Conservation (phyloP, 2,797 vertebrate genomes). For the Phalanger gymnotis region DNA sequence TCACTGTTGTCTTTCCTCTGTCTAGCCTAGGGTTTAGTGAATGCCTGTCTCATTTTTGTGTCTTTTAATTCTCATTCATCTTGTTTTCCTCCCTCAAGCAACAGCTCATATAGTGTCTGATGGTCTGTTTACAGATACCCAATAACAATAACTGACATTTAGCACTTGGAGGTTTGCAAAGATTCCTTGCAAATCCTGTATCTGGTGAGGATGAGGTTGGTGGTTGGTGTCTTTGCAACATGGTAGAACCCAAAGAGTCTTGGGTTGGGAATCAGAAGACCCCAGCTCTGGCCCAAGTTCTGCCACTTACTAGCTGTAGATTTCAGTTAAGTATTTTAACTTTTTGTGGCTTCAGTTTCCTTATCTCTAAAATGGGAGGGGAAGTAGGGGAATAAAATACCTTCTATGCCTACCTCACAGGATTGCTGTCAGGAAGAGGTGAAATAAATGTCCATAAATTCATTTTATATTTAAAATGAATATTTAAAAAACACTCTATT, state of each 20-base stretch:
- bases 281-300: neutral
- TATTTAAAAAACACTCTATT: neutral
- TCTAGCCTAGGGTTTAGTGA: neutral
- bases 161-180: neutral
- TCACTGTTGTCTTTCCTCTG: neutral
- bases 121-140: neutral
- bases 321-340: neutral
- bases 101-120: neutral
- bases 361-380: constrained; percentile 21
- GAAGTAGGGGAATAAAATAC: neutral
- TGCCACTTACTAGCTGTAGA: constrained; percentile 8
- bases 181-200: neutral
- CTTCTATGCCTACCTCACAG: neutral
- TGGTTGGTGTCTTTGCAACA: neutral
- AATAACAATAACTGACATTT: neutral
- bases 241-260: neutral
- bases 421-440: neutral
- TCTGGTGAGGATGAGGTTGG: neutral
- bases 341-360: constrained; percentile 35
- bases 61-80: constrained; percentile 25
- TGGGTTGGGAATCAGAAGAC: neutral
- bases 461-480: neutral
- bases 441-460: neutral
- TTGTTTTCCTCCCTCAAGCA: neutral
- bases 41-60: neutral